Conservation (phyloP, 2,888 invertebrate species). For the Polyploca ridens region DNA sequence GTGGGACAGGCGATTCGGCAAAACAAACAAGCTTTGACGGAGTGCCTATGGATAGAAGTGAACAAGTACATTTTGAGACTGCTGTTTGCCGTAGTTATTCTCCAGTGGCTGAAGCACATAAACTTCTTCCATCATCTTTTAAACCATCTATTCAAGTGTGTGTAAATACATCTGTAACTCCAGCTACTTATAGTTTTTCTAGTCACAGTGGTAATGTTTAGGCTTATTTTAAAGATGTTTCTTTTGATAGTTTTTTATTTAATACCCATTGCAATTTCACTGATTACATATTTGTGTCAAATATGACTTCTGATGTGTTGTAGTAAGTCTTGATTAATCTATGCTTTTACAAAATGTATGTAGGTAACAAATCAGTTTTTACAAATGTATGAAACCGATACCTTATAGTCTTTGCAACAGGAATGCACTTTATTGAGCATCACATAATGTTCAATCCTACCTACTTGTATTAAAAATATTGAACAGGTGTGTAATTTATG, state of each 20-base stretch:
- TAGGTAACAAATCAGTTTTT: too few species aligned
- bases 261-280: slow-evolving; percentile 67
- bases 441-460: too few species aligned
- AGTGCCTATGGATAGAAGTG: slow-evolving; percentile 74
- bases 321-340: background rate
- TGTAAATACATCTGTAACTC: slow-evolving; percentile 81
- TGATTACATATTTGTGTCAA: slow-evolving; percentile 48
- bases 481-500: too few species aligned
- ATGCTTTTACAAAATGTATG: background rate
- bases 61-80: slow-evolving; percentile 78
- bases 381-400: too few species aligned
- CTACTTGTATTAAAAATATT: too few species aligned
- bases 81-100: slow-evolving; percentile 75
- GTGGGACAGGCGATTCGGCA: slow-evolving; percentile 92
- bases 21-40: slow-evolving; percentile 89
- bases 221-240: slow-evolving; percentile 51
- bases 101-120: slow-evolving; percentile 79
- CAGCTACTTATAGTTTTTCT: slow-evolving; percentile 83
- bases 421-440: too few species aligned
- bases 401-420: too few species aligned
- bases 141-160: slow-evolving; percentile 82
- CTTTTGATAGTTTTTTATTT: slow-evolving; percentile 38
- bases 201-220: slow-evolving; percentile 82
- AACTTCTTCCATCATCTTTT: slow-evolving; percentile 80
- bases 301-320: background rate